Evolutionary conservation across 2,797 vertebrate genomes (phyloP).

Genomic region (Pseudotriccus pelzelni): DNA sequence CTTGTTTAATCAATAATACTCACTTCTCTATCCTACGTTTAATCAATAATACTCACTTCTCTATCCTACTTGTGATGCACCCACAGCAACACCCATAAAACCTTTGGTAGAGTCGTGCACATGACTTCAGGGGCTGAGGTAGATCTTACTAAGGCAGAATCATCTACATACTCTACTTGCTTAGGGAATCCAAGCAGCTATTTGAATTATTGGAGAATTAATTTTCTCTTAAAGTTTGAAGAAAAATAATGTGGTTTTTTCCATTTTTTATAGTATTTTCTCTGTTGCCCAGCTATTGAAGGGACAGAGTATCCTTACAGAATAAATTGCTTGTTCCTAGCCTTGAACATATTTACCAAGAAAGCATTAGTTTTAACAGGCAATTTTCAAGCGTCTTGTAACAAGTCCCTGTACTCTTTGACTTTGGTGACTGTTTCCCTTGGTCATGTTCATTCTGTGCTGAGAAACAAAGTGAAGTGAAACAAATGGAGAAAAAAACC

Average conservation of each 20-base stretch:
- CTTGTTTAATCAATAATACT: background rate
- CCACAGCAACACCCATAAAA: background rate
- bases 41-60: background rate
- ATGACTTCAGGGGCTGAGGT: background rate
- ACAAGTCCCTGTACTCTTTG: background rate
- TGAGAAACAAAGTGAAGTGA: background rate
- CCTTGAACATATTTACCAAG: background rate
- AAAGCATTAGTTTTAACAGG: background rate
- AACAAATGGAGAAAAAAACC: background rate
- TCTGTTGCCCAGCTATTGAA: background rate
- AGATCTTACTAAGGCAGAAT: background rate
- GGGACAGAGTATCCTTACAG: background rate
- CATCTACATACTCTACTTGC: background rate
- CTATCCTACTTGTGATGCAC: background rate
- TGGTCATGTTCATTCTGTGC: background rate
- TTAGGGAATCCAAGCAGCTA: background rate
- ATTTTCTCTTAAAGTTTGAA: background rate
- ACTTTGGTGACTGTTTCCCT: background rate
- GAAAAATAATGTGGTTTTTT: background rate
- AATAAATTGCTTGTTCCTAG: background rate
- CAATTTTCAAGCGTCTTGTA: background rate
- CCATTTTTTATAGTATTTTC: background rate
- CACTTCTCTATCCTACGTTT: background rate
- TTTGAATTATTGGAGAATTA: background rate
- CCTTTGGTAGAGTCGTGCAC: accelerated